Evolutionary conservation across 1,140 invertebrate genomes (phyloP), one percentile per base, ranked within the genome.

Genomic region (Bombus pascuorum): DNA sequence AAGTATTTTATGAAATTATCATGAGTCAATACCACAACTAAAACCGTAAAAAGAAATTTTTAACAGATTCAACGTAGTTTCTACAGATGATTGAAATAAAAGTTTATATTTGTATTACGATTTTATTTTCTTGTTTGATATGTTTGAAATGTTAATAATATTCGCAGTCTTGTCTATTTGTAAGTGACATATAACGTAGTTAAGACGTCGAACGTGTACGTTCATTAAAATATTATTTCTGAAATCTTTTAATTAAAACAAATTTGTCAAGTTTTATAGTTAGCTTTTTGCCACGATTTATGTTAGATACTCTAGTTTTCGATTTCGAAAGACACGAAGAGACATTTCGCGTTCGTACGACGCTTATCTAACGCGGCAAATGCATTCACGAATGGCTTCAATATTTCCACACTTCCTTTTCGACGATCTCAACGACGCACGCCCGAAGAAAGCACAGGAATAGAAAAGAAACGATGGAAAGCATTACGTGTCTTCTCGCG

Each of bases 391-490:
- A 28, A 71, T 71, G 37, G 37, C 37, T 37, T 71, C 68, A 39
- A 71, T 71, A 71, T 71, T 71, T 71, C 37, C 68, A 39, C 37
- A 25, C 34, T 71, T 71, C 37, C 68, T 71, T 71, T 71, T 71
- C 68, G 68, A 71, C 68, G 68, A 70, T 39, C 65, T 34, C 32
- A 4, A 68, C 32, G 65, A 39, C 37, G 22, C 22, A 5, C 37
- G 37, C 10, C 22, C 37, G 68, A 71, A 71, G 37, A 71, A 71
- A 71, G 68, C 66, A 22, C 34, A 39, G 25, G 37, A 71, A 71
- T 71, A 71, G 68, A 71, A 71, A 39, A 71, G 68, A 71, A 71
- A 71, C 68, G 68, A 71, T 71, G 37, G 68, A 71, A 28, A 71
- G 68, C 68, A 71, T 71, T 71, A 71, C 68, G 68, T 71, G 68